phyloP scores from a whole-genome alignment of 2,113 vertebrate genomes.

The Sylvia atricapilla region DNA sequence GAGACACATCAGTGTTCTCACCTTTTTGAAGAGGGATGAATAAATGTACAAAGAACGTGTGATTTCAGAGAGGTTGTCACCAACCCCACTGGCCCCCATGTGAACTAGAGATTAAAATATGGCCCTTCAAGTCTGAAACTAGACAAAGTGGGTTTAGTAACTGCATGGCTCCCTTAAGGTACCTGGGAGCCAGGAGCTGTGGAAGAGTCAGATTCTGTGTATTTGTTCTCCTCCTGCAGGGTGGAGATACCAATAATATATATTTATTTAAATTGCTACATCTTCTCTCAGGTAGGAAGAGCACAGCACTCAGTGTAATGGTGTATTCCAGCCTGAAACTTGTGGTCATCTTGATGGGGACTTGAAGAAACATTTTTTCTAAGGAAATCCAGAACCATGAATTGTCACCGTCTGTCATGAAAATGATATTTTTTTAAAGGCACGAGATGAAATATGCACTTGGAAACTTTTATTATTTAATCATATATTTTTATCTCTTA shows the following conservation, averaged over 20 bases:
- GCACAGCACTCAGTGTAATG: background rate
- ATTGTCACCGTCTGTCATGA: background rate
- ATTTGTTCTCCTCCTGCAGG: background rate
- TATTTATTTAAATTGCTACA: background rate
- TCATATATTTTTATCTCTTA: background rate
- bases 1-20: background rate
- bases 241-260: background rate
- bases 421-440: background rate
- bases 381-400: background rate
- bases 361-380: background rate
- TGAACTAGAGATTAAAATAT: background rate
- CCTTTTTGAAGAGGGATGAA: background rate
- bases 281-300: background rate
- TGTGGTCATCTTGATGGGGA: background rate
- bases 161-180: background rate
- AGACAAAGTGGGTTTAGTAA: background rate
- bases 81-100: background rate
- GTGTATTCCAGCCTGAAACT: background rate
- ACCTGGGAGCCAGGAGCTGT: background rate
- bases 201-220: background rate
- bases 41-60: background rate
- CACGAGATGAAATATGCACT: background rate
- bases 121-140: background rate
- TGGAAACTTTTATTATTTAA: background rate
- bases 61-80: background rate